phyloP scores from a whole-genome alignment of 2,888 invertebrate genomes.

The Ochlodes sylvanus region DNA sequence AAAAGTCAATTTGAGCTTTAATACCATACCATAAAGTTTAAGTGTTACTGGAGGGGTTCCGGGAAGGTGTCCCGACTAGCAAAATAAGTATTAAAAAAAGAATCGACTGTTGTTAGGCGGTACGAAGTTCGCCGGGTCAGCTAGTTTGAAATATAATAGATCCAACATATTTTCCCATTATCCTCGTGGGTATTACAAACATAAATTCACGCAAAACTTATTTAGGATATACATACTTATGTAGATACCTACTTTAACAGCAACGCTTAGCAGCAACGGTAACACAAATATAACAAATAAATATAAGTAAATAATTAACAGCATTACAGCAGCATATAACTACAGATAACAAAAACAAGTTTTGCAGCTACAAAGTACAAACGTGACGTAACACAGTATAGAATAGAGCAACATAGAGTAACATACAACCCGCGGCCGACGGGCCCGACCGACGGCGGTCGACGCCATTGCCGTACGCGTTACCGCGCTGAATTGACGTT shows the following conservation, averaged over 20 bases:
- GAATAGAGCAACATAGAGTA: neutral
- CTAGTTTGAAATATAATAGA: no score
- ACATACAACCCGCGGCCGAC: neutral
- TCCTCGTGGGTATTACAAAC: neutral
- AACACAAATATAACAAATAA: slow-evolving; percentile 10
- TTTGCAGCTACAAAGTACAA: slow-evolving; percentile 21
- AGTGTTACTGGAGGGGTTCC: no score
- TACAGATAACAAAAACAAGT: slow-evolving; percentile 29
- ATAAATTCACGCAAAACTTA: neutral
- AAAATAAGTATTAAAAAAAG: no score
- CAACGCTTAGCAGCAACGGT: no score
- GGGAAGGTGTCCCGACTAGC: no score
- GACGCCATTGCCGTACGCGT: slow-evolving; percentile 53
- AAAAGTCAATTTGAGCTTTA: no score
- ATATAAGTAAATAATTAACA: slow-evolving; percentile 12
- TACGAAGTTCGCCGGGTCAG: no score
- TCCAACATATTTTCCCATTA: no score
- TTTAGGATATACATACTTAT: neutral
- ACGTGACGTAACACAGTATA: slow-evolving; percentile 39
- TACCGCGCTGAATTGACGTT: slow-evolving; percentile 54
- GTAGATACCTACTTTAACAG: neutral
- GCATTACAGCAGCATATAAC: neutral
- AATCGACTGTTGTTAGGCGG: no score
- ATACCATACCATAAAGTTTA: no score
- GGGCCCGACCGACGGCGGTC: slow-evolving; percentile 27